Evolutionary conservation across 2,113 vertebrate species (phyloP), one percentile per base, ranked within the genome.

Genomic region (Nesospiza acunhae): DNA sequence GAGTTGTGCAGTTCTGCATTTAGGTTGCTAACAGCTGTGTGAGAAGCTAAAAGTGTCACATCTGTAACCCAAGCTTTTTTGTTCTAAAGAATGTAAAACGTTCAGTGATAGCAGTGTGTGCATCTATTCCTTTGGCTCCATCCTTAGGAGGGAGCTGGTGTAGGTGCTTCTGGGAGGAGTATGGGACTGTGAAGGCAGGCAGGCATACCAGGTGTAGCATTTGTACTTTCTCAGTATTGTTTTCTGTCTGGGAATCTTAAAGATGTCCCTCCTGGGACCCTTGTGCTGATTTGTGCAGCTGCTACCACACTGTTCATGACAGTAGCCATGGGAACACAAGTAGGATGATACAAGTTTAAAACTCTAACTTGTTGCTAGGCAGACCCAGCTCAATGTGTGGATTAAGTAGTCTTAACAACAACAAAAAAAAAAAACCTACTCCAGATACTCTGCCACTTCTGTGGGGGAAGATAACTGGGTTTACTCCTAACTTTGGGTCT

Each of bases 321-420:
- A 97, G 98, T 98, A 97, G 97, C 96, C 97, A 98, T 98, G 98
- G 98, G 96, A 98, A 98, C 97, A 73, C 91, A 94, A 96, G 97
- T 82, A 96, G 96, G 96, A 94, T 97, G 97, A 94, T 97, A 96
- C 47, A 94, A 97, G 93, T 97, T 97, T 97, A 92, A 97, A 96
- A 97, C 96, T 96, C 84, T 84, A 94, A 97, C 97, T 96, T 98
- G 97, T 98, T 98, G 97, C 97, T 98, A 98, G 96, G 97, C 97
- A 97, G 96, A 97, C 95, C 78, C 84, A 72, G 92, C 83, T 95
- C 44, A 37, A n/a, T 49, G 41, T 93, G 78, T 84, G 75, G 96
- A 97, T 97, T 96, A 96, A 95, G 72, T 80, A 94, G 84, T 94
- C 58, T 96, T 92, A 94, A 94, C 75, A 91, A 33, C 53, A 89